These are phyloP conservation scores for Centropus bengalensis DNA, from an alignment of 2,113 vertebrate genomes.

Conservation along the genomic window DNA sequence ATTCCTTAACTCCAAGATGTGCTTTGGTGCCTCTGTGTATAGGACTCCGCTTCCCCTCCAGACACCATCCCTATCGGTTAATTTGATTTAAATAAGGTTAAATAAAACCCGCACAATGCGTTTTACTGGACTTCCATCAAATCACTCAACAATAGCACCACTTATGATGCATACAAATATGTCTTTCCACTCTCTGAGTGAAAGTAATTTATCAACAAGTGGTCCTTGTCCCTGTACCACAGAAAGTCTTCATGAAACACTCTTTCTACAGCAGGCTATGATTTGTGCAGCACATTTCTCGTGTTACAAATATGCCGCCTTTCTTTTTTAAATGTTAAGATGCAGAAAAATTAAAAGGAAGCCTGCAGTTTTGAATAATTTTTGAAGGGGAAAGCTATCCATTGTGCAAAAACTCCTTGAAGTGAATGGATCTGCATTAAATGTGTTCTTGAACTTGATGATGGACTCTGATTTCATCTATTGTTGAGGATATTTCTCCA, in stretches of 20 bases:
- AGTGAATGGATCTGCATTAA: constrained; percentile 48
- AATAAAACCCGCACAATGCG: background rate
- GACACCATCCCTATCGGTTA: background rate
- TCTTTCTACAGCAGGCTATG: constrained; percentile 9
- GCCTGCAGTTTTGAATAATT: constrained; percentile 16
- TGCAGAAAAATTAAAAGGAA: background rate
- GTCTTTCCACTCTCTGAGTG: background rate
- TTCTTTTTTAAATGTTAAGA: constrained; percentile 20
- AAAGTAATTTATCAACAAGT: constrained; percentile 69
- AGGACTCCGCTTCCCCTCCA: background rate
- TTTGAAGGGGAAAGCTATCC: constrained; percentile 36
- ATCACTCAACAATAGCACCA: constrained; percentile 38
- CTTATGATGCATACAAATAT: background rate
- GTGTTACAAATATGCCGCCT: background rate
- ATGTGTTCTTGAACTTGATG: constrained; percentile 17
- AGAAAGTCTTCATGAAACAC: constrained; percentile 44
- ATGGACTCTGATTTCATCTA: background rate
- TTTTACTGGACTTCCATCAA: constrained; percentile 38
- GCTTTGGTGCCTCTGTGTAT: background rate
- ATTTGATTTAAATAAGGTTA: constrained; percentile 18
- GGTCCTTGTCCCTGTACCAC: constrained; percentile 53
- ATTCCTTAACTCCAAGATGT: background rate
- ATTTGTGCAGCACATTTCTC: background rate
- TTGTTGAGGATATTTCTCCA: background rate
- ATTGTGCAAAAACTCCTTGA: constrained; percentile 4